A percentile compares a stretch with the other conserved stretches of the same genome.
phyloP scores from a whole-genome alignment of 2,888 invertebrate species.

The Stegana nigrithorax region DNA sequence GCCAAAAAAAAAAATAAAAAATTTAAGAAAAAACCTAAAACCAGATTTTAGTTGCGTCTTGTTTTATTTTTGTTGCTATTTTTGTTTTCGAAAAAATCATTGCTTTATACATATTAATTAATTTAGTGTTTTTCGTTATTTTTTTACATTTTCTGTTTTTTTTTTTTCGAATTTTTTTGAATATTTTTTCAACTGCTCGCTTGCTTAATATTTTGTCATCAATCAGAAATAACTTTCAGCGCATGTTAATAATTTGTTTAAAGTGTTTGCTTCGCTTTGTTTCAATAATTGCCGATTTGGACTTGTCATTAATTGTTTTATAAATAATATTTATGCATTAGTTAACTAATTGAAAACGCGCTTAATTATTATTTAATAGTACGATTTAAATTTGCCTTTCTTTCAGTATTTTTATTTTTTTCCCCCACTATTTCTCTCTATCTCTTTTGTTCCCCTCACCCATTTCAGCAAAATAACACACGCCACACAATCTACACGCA shows the following conservation, averaged over 20 bases:
- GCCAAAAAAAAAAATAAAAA: conserved; percentile 29
- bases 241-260: conserved; percentile 37
- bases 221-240: conserved; percentile 61
- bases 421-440: neutral
- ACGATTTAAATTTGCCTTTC: conserved; percentile 30
- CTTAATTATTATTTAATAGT: conserved; percentile 57
- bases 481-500: too few relatives aligned
- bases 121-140: conserved; percentile 37
- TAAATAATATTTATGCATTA: conserved; percentile 51
- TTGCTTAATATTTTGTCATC: conserved; percentile 51
- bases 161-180: conserved; percentile 37
- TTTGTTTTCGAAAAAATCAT: neutral
- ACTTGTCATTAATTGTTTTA: conserved; percentile 53
- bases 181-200: conserved; percentile 33
- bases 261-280: conserved; percentile 21
- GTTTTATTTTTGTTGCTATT: conserved; percentile 19
- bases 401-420: neutral
- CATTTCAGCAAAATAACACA: too few relatives aligned
- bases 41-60: conserved; percentile 30
- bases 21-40: conserved; percentile 28
- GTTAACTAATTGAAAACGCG: conserved; percentile 55
- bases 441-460: too few relatives aligned
- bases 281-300: conserved; percentile 10
- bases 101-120: neutral
- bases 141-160: conserved; percentile 26